Conservation (phyloP, 2,888 invertebrate genomes). For the Spisula subtruncata region DNA sequence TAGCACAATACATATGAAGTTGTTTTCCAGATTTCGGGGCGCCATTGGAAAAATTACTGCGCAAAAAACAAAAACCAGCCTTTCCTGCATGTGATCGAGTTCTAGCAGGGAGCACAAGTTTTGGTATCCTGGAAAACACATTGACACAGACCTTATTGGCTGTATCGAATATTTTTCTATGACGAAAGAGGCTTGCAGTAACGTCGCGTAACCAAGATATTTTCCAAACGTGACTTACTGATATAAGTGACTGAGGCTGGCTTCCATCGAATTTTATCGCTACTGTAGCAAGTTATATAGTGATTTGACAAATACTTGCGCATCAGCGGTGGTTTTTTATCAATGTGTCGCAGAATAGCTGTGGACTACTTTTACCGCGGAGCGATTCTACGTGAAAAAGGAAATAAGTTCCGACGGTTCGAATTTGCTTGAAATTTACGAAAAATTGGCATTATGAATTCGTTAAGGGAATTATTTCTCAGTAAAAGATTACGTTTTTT, state of each 20-base stretch:
- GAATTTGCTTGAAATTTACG: background rate
- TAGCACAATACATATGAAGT: background rate
- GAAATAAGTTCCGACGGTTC: constrained; percentile 20
- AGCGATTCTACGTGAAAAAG: background rate
- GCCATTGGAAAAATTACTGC: constrained; percentile 16
- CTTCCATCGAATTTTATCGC: constrained; percentile 43
- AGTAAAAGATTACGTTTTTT: background rate
- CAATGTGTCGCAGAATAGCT: constrained; percentile 19
- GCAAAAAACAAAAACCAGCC: constrained; percentile 11
- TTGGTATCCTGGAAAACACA: background rate
- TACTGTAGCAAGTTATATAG: constrained; percentile 42
- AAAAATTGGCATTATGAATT: background rate
- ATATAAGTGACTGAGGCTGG: background rate
- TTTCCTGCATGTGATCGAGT: background rate
- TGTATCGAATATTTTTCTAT: constrained; percentile 27
- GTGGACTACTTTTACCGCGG: constrained; percentile 29
- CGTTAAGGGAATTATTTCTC: background rate
- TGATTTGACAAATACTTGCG: constrained; percentile 40
- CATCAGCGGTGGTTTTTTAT: constrained; percentile 7
- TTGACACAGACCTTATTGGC: constrained; percentile 8
- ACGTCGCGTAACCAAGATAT: background rate
- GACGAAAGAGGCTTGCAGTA: constrained; percentile 27
- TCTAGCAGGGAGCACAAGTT: background rate
- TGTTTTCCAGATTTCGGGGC: background rate
- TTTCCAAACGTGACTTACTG: constrained; percentile 28